Evolutionary conservation across 2,113 vertebrate species (phyloP), one percentile per base, ranked within the genome.

Genomic region (Oreotrochilus melanogaster): DNA sequence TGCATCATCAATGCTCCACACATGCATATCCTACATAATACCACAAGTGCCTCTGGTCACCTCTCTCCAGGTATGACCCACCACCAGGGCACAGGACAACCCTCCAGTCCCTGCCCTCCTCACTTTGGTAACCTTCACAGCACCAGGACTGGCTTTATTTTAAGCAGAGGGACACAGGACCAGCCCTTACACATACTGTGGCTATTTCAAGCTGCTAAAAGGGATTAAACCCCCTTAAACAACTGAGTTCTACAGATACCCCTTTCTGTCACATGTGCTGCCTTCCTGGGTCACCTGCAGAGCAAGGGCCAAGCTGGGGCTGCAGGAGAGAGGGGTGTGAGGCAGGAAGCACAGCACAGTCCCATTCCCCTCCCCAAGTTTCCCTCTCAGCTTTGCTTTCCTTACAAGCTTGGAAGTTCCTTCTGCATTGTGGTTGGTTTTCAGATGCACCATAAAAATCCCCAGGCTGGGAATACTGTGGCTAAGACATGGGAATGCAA

Each of bases 401-500:
- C 61, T 78, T 43, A 54, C 64, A 61, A 43, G 14, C 83, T 79
- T 73, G 45, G 47, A 89, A 89, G 61, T 28, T 58, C 54, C 88
- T 92, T 86, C 64, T 43, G 53, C 65, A 48, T 79, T n/a, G 5
- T 88, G 58, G 50, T 64, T 86, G 37, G 17, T 93, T 94, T 96
- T 92, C 82, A 88, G 85, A 90, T 94, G 85, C 6, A 1, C 42
- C 48, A 31, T 93, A 88, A 91, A 94, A 93, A 54, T 33, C 53
- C 2, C 22, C 0, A 5, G 90, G 79, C 69, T 93, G 92, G 88
- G 86, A 95, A 92, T 88, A 53, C 67, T 83, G 86, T 73, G 91
- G 91, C 86, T 97, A 73, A 92, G 78, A 79, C 75, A 80, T 10
- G 88, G 85, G 88, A 93, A 93, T 79, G 74, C 58, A 94, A 92